Evolutionary conservation across 2,113 vertebrate genomes (phyloP).

Genomic region (Etheostoma spectabile): DNA sequence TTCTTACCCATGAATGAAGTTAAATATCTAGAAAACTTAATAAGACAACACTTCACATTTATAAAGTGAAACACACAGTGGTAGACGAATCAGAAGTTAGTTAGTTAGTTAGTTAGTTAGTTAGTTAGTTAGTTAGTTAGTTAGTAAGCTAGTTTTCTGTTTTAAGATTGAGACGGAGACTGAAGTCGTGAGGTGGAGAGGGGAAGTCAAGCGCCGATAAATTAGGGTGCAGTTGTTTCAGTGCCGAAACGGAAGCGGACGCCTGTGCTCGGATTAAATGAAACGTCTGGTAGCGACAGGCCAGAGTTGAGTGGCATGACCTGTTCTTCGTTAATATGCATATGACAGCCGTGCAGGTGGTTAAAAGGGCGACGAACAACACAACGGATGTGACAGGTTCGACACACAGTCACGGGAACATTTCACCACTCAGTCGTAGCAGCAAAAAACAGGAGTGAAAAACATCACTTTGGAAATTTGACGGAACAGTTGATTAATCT

Average conservation of each 20-base stretch:
- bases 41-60: neutral
- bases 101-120: too few relatives aligned
- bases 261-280: neutral
- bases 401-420: neutral
- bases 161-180: too few relatives aligned
- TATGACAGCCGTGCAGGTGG: neutral
- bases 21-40: neutral
- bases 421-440: neutral
- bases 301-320: neutral
- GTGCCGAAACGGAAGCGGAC: neutral
- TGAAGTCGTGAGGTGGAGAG: too few relatives aligned
- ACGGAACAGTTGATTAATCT: constrained; percentile 13
- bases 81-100: too few relatives aligned
- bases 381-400: neutral
- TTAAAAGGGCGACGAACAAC: neutral
- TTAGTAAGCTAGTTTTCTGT: too few relatives aligned
- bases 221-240: too few relatives aligned
- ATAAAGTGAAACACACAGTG: neutral
- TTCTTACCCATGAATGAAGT: neutral
- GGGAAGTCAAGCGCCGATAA: too few relatives aligned
- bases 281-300: neutral
- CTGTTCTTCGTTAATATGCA: neutral
- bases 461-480: neutral
- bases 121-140: too few relatives aligned
- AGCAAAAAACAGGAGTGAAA: neutral